phyloP scores from a whole-genome alignment of 2,113 vertebrate species.

The Numenius arquata region DNA sequence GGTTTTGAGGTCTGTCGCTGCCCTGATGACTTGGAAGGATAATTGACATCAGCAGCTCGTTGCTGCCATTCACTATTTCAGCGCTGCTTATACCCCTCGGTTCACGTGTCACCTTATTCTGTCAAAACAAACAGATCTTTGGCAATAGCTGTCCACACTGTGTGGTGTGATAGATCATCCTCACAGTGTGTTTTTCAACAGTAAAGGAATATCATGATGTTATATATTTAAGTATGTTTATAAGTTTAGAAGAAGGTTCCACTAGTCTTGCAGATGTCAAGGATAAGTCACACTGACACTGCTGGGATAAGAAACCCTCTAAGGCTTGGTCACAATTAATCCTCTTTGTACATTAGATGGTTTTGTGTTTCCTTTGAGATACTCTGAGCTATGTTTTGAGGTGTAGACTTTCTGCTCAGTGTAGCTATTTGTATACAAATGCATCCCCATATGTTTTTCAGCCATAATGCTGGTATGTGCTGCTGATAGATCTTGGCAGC shows the following conservation, averaged over 20 bases:
- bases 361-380: constrained; percentile 53
- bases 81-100: not conserved
- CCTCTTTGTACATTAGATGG: constrained; percentile 25
- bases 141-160: not conserved
- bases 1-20: not conserved
- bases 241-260: constrained; percentile 10
- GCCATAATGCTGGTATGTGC: constrained; percentile 2
- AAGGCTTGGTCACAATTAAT: constrained; percentile 32
- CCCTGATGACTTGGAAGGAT: not conserved
- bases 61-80: not conserved
- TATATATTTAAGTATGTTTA: not conserved
- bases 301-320: constrained; percentile 1
- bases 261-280: constrained; percentile 17
- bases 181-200: not conserved
- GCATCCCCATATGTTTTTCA: constrained; percentile 33
- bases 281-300: not conserved
- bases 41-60: not conserved
- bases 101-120: not conserved
- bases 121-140: not conserved
- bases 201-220: not conserved
- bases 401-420: constrained; percentile 37
- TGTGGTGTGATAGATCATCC: not conserved
- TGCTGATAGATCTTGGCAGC: constrained; percentile 42
- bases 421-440: constrained; percentile 19
- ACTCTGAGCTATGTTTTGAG: constrained; percentile 14